Evolutionary conservation across 2,797 vertebrate genomes (phyloP), one percentile per base, ranked within the genome.

Genomic region (Sebastes goodei): DNA sequence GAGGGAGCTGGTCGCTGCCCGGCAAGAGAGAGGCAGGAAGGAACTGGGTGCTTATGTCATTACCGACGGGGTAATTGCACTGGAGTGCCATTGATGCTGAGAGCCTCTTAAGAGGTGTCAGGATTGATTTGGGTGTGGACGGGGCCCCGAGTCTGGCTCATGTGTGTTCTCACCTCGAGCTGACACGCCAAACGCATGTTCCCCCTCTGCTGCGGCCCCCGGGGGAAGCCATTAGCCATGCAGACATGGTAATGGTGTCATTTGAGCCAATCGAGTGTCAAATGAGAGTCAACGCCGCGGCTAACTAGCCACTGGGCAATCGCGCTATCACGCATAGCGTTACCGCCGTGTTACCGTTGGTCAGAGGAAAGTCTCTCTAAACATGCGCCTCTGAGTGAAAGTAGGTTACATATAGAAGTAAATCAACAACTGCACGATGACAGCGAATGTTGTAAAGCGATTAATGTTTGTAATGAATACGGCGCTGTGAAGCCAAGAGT

Each of bases 111-210:
- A 94, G 94, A 93, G 90, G 93, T 94, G 94, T 94, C 92, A 92
- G 92, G 92, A 92, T 91, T 92, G 91, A 94, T 94, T 93, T 93
- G 90, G 92, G 88, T 83, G 91, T 17, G 55, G 86, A 93, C 77
- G 78, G 89, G 85, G 86, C 83, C 88, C 77, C 0, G 82, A 73
- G 86, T 91, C 95, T 96, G 96, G 95, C 85, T 96, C 93, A 95
- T 95, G 94, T 93, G 93, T 95, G 95, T 96, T 96, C 95, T 96
- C 95, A 95, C 95, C 94, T 96, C 89, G 53, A 89, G 85, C 83
- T 90, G 94, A 95, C 93, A 95, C 82, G 90, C 84, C 91, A 94
- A 94, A 93, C 60, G 85, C 91, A 93, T 94, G 94, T 95, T 92
- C 79, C 88, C 91, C 87, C 90, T 78, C 86, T 11, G 29, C 87